Conservation (phyloP, 2,797 vertebrate species). For the Aldrovandia affinis region DNA sequence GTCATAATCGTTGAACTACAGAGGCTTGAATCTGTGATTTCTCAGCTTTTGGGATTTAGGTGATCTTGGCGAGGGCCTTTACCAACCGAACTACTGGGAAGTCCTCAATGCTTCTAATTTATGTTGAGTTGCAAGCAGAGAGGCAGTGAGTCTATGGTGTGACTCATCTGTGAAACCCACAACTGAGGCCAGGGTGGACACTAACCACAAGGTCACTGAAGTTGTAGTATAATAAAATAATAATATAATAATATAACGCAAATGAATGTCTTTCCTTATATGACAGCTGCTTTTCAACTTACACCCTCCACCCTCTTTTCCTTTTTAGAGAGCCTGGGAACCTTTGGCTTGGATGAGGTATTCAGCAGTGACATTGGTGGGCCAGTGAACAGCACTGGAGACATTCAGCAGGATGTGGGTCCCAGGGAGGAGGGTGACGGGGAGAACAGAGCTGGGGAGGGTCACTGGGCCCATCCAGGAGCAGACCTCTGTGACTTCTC, state of each 20-base stretch:
- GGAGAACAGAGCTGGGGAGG: neutral
- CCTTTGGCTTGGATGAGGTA: conserved; percentile 30
- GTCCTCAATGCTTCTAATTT: too few species aligned
- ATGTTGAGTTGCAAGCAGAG: too few species aligned
- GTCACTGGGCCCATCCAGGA: neutral
- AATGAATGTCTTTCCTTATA: neutral
- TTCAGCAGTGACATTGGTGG: conserved; percentile 40
- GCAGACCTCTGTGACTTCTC: neutral
- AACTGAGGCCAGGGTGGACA: too few species aligned
- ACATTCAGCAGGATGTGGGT: neutral
- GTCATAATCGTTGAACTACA: too few species aligned
- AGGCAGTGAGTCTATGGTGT: too few species aligned
- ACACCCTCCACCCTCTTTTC: neutral
- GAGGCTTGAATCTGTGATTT: too few species aligned
- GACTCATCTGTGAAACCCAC: too few species aligned
- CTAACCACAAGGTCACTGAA: neutral
- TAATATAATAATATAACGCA: neutral
- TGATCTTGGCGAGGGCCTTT: too few species aligned
- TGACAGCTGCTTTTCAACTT: neutral
- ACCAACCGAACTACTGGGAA: too few species aligned
- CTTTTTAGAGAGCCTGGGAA: conserved; percentile 50
- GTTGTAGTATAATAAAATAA: neutral
- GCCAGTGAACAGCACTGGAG: conserved; percentile 34
- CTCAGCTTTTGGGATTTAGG: too few species aligned
- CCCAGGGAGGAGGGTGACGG: neutral